These are phyloP conservation scores for Seriola aureovittata DNA, from an alignment of 2,113 vertebrate species.

Conservation along the genomic window DNA sequence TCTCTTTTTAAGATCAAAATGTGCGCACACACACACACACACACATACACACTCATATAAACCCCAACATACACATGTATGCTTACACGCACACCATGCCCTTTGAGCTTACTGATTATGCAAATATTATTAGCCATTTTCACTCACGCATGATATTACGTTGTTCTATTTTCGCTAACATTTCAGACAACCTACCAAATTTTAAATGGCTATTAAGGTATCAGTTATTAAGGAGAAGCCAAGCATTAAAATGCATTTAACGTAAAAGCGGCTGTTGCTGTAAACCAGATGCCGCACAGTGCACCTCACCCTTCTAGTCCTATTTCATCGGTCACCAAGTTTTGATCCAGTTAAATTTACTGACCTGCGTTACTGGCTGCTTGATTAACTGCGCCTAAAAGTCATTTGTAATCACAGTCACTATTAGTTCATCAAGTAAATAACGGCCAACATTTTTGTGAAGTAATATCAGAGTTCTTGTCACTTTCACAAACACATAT, in stretches of 20 bases:
- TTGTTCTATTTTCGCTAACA: conserved; percentile 55
- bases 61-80: not conserved
- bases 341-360: conserved; percentile 21
- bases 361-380: not conserved
- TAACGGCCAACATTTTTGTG: not conserved
- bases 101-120: conserved; percentile 66
- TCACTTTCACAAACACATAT: not conserved
- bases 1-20: conserved; percentile 12
- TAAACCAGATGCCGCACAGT: not conserved
- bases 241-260: conserved; percentile 72
- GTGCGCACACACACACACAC: not conserved
- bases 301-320: not conserved
- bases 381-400: conserved; percentile 36
- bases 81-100: conserved; percentile 29
- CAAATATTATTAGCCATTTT: conserved; percentile 62
- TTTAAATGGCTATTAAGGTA: conserved; percentile 59
- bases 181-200: conserved; percentile 54
- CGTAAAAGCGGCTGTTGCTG: conserved; percentile 14
- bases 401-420: not conserved
- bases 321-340: conserved; percentile 31
- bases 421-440: not conserved
- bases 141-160: conserved; percentile 73
- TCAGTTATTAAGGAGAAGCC: conserved; percentile 70
- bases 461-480: not conserved
- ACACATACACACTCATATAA: not conserved